These are phyloP conservation scores for Eretmochelys imbricata DNA, from an alignment of 2,113 vertebrate species.

Conservation along the genomic window DNA sequence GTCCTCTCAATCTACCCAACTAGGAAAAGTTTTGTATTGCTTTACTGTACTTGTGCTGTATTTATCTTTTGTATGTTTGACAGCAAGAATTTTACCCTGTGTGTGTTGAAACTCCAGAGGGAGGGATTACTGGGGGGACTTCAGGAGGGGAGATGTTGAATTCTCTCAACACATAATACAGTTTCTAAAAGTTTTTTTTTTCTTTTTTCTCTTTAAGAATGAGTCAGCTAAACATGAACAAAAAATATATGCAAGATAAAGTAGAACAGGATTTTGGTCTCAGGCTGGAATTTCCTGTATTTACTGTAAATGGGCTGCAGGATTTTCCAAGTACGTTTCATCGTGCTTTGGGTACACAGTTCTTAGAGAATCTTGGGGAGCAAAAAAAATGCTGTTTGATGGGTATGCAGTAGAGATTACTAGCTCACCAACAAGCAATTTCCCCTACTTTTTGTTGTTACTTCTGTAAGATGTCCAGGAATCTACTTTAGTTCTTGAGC, in stretches of 20 bases:
- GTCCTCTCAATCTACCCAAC: background rate
- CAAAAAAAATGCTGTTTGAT: background rate
- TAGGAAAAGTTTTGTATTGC: fast-evolving
- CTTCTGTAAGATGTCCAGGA: background rate
- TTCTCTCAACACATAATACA: background rate
- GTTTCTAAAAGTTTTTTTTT: background rate
- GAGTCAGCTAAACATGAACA: background rate
- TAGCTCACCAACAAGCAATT: background rate
- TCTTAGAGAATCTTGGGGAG: background rate
- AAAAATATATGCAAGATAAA: background rate
- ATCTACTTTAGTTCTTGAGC: background rate
- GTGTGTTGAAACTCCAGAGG: too few relatives aligned
- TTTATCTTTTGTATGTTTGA: fast-evolving
- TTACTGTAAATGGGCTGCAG: background rate
- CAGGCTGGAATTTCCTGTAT: background rate
- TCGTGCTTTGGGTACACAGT: background rate
- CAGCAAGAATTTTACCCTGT: fast-evolving
- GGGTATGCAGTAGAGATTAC: fast-evolving
- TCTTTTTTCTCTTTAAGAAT: background rate
- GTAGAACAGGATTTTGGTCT: background rate
- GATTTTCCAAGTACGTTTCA: background rate
- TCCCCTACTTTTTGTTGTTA: background rate
- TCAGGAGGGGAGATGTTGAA: background rate
- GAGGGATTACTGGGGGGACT: background rate
- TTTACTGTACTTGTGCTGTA: background rate